Evolutionary conservation across 2,888 invertebrate species (phyloP), one percentile per base, ranked within the genome.

Genomic region (Ornithoptera alexandrae): DNA sequence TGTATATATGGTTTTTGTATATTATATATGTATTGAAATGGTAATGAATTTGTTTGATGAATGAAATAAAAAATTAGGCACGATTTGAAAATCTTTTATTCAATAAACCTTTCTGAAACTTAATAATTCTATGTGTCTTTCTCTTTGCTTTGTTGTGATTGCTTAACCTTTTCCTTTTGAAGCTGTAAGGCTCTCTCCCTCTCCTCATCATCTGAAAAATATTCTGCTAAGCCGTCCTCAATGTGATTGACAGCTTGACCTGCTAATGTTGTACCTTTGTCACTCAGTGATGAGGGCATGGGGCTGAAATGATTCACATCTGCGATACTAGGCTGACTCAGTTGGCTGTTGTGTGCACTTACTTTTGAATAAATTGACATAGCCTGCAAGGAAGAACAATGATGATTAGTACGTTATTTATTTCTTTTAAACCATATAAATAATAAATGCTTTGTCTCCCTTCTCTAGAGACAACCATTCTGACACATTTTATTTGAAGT

Each of bases 321-420:
- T 20, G 82, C 72, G 30, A 78, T 69, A 68, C 86, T 85, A 0
- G 83, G 72, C 22, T 82, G 78, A 57, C 70, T 82, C 69, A 81
- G 82, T 72, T 85, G 83, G 12, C 77, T 67, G 66, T 88, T 89
- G 78, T 90, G 89, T 1, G 86, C 81, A 10, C 93, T 84, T 22
- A 94, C 93, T 69, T 94, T 93, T 30, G 93, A 92, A 81, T 94
- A 94, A 81, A 94, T 94, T 64, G 94, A 90, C 94, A 94, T 93
- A 2, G 94, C 94, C 94, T 94, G 85, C 12, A 70, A 67, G 18
- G 53, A 20, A 56, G 36, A 18, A 53, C 6, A n/a, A n/a, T 6
- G n/a, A 12, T n/a, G n/a, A n/a, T 53, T 2, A n/a, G 6, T 53
- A n/a, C n/a, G n/a, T n/a, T n/a, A 7, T 8, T n/a, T 4, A n/a